phyloP scores from a whole-genome alignment of 2,113 vertebrate species.

The Sphyrna mokarran region DNA sequence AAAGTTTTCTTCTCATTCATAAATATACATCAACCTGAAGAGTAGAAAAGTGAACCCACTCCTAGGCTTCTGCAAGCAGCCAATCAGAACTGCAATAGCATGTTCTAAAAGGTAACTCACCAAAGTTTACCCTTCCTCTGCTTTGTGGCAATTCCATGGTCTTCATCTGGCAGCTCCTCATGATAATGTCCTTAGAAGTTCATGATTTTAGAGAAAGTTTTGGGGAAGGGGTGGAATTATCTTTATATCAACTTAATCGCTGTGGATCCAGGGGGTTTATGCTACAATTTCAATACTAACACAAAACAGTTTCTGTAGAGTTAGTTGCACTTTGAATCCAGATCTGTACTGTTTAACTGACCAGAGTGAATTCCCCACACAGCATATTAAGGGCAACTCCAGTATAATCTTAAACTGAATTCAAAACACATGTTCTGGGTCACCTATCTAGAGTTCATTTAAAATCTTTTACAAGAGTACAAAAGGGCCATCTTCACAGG shows the following conservation, averaged over 20 bases:
- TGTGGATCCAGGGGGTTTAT: not conserved
- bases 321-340: not conserved
- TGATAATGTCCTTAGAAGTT: not conserved
- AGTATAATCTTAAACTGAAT: not conserved
- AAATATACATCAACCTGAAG: not conserved
- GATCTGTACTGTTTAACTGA: not conserved
- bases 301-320: not conserved
- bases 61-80: no score
- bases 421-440: not conserved
- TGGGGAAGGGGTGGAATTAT: not conserved
- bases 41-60: not conserved
- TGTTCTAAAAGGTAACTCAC: not conserved
- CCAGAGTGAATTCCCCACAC: not conserved
- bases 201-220: not conserved
- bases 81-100: not conserved
- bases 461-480: not conserved
- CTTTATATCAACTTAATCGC: not conserved
- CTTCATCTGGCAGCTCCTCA: not conserved
- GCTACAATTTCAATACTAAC: not conserved
- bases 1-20: not conserved
- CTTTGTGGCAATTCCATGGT: not conserved
- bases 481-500: no score
- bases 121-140: not conserved
- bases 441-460: not conserved
- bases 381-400: not conserved